These are phyloP conservation scores for Enteromius viviparus DNA, from an alignment of 2,797 vertebrate genomes.

Conservation along the genomic window DNA sequence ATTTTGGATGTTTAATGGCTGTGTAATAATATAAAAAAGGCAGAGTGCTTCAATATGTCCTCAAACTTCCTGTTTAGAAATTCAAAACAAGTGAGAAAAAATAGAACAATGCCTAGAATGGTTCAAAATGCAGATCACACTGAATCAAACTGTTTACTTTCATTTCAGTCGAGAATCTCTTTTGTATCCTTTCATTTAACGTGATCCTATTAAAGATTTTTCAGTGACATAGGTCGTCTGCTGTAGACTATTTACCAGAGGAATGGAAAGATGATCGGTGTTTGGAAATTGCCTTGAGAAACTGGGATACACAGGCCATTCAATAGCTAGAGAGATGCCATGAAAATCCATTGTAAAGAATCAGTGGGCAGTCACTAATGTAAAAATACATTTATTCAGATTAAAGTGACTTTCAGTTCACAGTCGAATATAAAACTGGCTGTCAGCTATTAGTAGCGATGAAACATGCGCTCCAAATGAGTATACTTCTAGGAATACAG, in stretches of 20 bases:
- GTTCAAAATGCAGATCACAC: slow-evolving; percentile 7
- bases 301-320: slow-evolving; percentile 11
- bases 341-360: slow-evolving; percentile 32
- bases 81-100: background rate
- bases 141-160: slow-evolving; percentile 23
- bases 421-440: slow-evolving; percentile 87
- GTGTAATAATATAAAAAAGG: background rate
- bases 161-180: slow-evolving; percentile 11
- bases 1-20: background rate
- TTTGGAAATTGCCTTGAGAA: slow-evolving; percentile 29
- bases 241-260: slow-evolving; percentile 28
- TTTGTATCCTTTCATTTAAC: slow-evolving; percentile 16
- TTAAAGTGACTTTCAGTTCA: slow-evolving; percentile 92
- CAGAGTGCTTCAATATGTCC: background rate
- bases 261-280: slow-evolving; percentile 23
- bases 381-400: slow-evolving; percentile 99
- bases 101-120: background rate
- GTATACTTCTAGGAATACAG: slow-evolving; percentile 5
- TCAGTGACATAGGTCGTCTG: slow-evolving; percentile 7
- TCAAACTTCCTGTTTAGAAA: background rate
- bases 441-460: slow-evolving; percentile 33
- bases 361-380: slow-evolving; percentile 69
- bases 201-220: slow-evolving; percentile 31
- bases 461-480: slow-evolving; percentile 45
- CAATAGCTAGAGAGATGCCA: slow-evolving; percentile 5